Evolutionary conservation across 2,113 vertebrate genomes (phyloP), one percentile per base, ranked within the genome.

Genomic region (Choloepus hoffmanni): DNA sequence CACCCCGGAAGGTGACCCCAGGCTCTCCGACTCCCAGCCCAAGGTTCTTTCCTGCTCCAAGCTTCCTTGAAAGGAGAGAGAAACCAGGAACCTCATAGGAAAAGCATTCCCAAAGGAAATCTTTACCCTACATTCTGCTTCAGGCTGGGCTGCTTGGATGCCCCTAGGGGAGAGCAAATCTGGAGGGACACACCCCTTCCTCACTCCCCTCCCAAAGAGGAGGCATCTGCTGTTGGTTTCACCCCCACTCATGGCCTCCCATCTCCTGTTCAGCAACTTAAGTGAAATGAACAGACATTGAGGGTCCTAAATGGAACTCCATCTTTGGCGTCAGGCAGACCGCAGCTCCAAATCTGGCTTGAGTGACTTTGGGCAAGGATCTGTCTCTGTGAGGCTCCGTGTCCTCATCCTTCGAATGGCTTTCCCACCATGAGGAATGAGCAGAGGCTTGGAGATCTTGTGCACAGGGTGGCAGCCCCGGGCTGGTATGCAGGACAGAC

Each of bases 141-240:
- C 45, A 2, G 1, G 12, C 45, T 40, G 14, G 24, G 13, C 7
- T 5, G 23, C 48, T 55, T 45, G 48, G 36, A 28, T 73, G 36
- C 7, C 63, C 48, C 19, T 7, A 21, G 12, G 33, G 62, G 40
- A 60, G 4, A 62, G 60, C 5, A 68, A 67, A 60, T 23, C 63
- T 43, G 58, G 36, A 60, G 28, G 21, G 12, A 18, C 0, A 1
- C 6, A n/a, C 13, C 21, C 7, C 9, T 50, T 19, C 24, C 9
- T 23, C 7, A 13, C 2, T 16, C 12, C 30, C 18, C 21, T 55
- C 50, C 73, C 36, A 28, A 36, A 2, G 55, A 14, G 26, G 40
- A 6, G 18, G 70, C 6, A 0, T n/a, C 36, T 1, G 36, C 83
- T 1, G 0, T 45, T 23, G n/a, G 18, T 43, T 50, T 21, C 0